Evolutionary conservation across 2,888 invertebrate species (phyloP).

Genomic region (Nezara viridula): DNA sequence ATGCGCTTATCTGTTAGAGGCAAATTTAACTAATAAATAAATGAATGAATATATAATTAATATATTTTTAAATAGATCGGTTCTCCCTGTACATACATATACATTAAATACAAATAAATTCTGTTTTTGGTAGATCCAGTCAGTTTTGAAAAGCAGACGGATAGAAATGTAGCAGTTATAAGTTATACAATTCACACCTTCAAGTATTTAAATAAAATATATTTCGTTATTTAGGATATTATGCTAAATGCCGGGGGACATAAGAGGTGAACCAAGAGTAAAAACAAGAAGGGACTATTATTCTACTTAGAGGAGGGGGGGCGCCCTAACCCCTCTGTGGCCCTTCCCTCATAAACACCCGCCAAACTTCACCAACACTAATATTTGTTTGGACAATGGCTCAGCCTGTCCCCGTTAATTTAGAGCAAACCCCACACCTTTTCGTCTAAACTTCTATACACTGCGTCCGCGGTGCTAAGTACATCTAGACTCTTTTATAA

Average conservation of each 20-base stretch:
- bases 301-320: not conserved
- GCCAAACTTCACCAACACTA: conserved; percentile 25
- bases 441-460: not conserved
- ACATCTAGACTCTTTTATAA: too few relatives aligned
- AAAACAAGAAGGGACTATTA: not conserved
- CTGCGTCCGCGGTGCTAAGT: not conserved
- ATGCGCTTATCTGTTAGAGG: too few relatives aligned
- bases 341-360: not conserved
- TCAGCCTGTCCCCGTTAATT: conserved; percentile 2
- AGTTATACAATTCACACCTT: too few relatives aligned
- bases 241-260: not conserved
- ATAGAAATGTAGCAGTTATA: too few relatives aligned
- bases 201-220: not conserved
- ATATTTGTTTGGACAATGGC: conserved; percentile 49
- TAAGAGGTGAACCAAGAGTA: not conserved
- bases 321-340: not conserved
- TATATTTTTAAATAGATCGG: too few relatives aligned
- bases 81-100: too few relatives aligned
- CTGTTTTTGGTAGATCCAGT: too few relatives aligned
- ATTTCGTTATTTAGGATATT: not conserved
- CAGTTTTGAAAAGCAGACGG: too few relatives aligned
- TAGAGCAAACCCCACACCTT: not conserved
- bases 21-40: too few relatives aligned
- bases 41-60: too few relatives aligned
- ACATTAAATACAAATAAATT: too few relatives aligned